Evolutionary conservation across 2,888 invertebrate species (phyloP).

Genomic region (Drosophila sordidapex): DNA sequence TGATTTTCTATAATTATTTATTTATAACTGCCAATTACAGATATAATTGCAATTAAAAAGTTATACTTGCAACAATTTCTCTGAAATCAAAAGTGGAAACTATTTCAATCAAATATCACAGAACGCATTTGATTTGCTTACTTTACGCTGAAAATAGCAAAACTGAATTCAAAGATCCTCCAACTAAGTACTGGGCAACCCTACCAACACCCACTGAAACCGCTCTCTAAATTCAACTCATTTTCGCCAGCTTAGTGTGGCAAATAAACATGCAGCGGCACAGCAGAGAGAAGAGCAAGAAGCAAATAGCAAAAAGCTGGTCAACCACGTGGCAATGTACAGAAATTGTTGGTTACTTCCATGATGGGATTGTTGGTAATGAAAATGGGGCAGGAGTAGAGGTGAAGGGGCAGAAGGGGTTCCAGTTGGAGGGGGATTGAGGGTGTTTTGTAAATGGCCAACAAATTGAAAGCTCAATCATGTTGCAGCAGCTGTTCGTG

Average conservation of each 20-base stretch:
- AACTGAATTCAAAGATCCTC: conserved; percentile 13
- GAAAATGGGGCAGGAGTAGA: background rate
- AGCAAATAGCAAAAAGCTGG: conserved; percentile 13
- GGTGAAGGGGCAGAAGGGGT: background rate
- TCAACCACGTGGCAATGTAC: conserved; percentile 60
- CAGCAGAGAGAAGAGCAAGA: background rate
- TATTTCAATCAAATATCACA: conserved; percentile 10
- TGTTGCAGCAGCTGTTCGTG: conserved; percentile 79
- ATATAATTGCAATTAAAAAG: background rate
- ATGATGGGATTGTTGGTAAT: conserved; percentile 25
- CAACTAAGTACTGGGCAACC: background rate
- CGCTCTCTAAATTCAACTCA: conserved; percentile 39
- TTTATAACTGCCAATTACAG: too few species aligned
- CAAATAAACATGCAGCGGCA: conserved; percentile 34
- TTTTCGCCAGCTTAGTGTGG: conserved; percentile 58
- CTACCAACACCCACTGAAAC: background rate
- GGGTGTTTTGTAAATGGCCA: conserved; percentile 39
- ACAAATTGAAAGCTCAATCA: conserved; percentile 82
- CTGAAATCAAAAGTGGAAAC: background rate
- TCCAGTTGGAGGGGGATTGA: background rate
- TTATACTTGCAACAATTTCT: background rate
- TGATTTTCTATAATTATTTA: too few species aligned
- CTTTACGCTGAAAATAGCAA: conserved; percentile 19
- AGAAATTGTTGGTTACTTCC: conserved; percentile 39
- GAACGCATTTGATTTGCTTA: conserved; percentile 23